Evolutionary conservation across 2,113 vertebrate species (phyloP).

Genomic region (Pseudopodoces humilis): DNA sequence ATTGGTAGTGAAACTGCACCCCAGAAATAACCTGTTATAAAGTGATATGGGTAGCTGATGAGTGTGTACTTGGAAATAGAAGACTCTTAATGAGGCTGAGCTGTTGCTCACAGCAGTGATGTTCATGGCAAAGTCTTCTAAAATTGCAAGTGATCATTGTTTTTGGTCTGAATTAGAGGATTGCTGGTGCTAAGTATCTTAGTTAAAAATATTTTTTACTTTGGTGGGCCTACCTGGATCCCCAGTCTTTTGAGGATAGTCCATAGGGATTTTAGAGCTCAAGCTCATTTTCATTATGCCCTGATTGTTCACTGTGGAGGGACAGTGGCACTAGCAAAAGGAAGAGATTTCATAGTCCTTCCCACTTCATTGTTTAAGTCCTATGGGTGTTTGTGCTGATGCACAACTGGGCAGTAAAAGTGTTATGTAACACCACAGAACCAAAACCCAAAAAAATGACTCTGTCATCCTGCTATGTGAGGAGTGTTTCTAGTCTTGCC

Average conservation of each 20-base stretch:
- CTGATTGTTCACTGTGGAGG: background rate
- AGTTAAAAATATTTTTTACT: background rate
- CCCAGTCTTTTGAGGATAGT: background rate
- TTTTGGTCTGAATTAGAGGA: background rate
- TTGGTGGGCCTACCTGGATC: background rate
- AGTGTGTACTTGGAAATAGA: background rate
- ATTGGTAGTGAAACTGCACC: background rate
- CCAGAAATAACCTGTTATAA: background rate
- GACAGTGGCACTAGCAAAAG: background rate
- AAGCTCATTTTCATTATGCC: background rate
- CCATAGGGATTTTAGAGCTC: background rate
- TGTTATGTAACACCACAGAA: background rate
- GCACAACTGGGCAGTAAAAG: background rate
- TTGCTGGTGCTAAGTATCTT: background rate
- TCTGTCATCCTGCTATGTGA: accelerated
- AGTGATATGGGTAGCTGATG: background rate
- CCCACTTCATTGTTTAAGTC: background rate
- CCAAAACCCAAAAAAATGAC: background rate
- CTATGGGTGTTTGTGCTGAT: background rate
- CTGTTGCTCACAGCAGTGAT: background rate
- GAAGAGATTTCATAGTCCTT: background rate
- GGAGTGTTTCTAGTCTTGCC: background rate
- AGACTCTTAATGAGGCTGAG: background rate
- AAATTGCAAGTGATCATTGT: background rate
- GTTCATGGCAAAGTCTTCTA: background rate